Evolutionary conservation across 2,888 invertebrate species (phyloP).

Genomic region (Calameuta idolon): DNA sequence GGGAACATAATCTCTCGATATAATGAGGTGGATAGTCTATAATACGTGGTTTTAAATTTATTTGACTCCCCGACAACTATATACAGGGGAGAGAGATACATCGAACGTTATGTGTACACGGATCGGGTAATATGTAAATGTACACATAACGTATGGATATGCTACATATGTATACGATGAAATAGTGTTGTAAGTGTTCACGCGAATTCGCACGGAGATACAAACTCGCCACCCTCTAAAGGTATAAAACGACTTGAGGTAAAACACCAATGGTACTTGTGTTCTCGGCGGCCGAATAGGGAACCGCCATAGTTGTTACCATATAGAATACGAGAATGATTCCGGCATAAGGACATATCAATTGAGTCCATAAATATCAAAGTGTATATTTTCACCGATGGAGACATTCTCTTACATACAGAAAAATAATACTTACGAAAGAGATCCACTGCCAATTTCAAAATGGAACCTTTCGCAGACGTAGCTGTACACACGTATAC

Average conservation of each 20-base stretch:
- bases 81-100: conserved; percentile 17
- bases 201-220: conserved; percentile 27
- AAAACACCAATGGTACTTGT: background rate
- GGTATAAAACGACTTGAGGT: background rate
- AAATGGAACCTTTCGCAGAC: background rate
- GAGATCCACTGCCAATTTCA: background rate
- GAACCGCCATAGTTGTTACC: background rate
- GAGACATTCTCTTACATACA: background rate
- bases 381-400: background rate
- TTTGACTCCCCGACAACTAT: background rate
- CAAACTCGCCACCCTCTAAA: background rate
- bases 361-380: background rate
- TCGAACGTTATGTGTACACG: conserved; percentile 33
- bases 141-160: conserved; percentile 31
- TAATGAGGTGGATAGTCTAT: background rate
- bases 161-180: conserved; percentile 24
- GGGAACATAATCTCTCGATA: background rate
- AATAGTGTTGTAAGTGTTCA: conserved; percentile 27
- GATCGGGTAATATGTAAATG: conserved; percentile 38
- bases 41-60: background rate
- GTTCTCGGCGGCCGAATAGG: background rate
- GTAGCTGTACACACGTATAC: background rate
- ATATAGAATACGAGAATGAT: background rate
- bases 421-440: background rate
- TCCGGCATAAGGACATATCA: background rate